Base-by-base conservation (phyloP, 2,888 invertebrate genomes). In the Tenthredo livida region DNA sequence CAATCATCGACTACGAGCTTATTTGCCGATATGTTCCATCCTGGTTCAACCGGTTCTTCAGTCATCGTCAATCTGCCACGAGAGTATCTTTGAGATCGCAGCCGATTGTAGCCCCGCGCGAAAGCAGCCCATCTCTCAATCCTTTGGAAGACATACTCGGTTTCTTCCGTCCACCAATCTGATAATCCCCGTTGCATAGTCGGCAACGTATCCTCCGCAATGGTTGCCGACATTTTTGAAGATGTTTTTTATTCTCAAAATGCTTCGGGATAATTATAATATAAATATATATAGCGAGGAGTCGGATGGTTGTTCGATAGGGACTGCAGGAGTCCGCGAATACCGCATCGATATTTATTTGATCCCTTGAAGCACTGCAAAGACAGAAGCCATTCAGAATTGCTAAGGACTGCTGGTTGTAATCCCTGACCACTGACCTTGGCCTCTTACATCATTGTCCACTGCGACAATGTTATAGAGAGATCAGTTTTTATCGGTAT, bases 161-260 rank as follows among this genome's bases (percentile, higher is more conserved):
- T 91, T 86, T 93, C 93, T 78, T 93, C 91, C 85, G 84, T 91
- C 93, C 93, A 93, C 93, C 93, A 93, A 77, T 91, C 91, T 5
- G 90, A 90, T 50, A 93, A 85, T 5, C 90, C 89, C 77, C 89
- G 90, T 12, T 91, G 91, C 5, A 89, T 72, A 5, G 84, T 82
- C 5, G 86, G 84, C 37, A 54, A 6, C 54, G 33, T 84, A 0
- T 88, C 89, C 25, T 90, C 90, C 29, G 86, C 84, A 86, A 89
- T 88, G 1, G 85, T 86, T 21, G 85, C 67, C 6, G 87, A 85
- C 89, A 90, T 88, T 43, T 29, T 86, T 33, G 15, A 0, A 15
- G 33, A 67, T 67, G 2, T 33, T 17, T 43, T 43, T 10, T 43
- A 73, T 21, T 21, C n/a, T 43, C 12, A 21, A 9, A 61, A 61